Evolutionary conservation across 2,113 vertebrate genomes (phyloP).

Genomic region (Trinectes maculatus): DNA sequence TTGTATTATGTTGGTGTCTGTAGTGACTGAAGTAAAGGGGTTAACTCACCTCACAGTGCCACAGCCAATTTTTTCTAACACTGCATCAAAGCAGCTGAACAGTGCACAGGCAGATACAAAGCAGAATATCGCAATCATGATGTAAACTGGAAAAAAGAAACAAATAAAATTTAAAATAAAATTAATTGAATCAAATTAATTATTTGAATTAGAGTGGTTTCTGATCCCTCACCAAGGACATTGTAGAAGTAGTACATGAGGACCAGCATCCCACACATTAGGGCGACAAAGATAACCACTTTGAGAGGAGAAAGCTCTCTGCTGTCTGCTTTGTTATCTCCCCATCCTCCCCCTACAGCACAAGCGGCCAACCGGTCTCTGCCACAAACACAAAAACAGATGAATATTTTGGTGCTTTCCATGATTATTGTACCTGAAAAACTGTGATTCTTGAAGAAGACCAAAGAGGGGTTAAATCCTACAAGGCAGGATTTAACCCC

Average conservation of each 20-base stretch:
- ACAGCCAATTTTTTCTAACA: constrained; percentile 85
- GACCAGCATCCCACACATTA: constrained; percentile 92
- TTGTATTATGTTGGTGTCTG: not conserved
- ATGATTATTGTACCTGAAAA: not conserved
- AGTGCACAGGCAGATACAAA: constrained; percentile 90
- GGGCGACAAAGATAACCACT: constrained; percentile 88
- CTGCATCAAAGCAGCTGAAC: constrained; percentile 89
- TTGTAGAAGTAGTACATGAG: constrained; percentile 96
- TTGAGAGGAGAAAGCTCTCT: constrained; percentile 84
- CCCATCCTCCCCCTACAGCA: constrained; percentile 55
- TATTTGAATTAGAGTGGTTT: not conserved
- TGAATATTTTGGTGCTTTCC: not conserved
- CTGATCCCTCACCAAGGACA: constrained; percentile 86
- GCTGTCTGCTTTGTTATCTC: constrained; percentile 64
- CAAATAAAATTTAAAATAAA: constrained; percentile 3
- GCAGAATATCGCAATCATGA: constrained; percentile 93
- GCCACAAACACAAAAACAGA: constrained; percentile 35
- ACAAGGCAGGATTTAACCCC: not conserved
- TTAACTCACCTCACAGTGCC: constrained; percentile 84
- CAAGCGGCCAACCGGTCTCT: constrained; percentile 83
- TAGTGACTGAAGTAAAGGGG: not conserved
- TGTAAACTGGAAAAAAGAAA: constrained; percentile 84
- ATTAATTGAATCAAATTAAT: not conserved
- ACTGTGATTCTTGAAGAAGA: not conserved
- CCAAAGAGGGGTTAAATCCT: not conserved